Evolutionary conservation across 2,797 vertebrate species (phyloP), one percentile per base, ranked within the genome.

Genomic region (Rhinoraja longicauda): DNA sequence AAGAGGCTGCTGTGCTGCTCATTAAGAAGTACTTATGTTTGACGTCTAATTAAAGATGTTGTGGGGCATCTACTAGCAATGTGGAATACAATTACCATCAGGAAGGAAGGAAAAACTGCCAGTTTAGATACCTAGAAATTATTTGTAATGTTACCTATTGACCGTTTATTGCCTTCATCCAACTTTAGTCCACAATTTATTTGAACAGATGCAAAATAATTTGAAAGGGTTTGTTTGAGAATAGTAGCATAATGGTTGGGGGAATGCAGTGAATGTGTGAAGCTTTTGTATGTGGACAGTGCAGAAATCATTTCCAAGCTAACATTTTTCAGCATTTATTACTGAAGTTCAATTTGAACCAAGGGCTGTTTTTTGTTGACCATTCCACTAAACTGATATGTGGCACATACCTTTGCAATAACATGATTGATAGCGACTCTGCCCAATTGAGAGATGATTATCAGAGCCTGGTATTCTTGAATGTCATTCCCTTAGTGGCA

Each of bases 401-500:
- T 92, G 39, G 10, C 19, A 73, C 70, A 53, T 29, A 13, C 90
- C 73, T 39, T 73, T 45, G 39, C 67, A 75, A 39, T 39, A 75
- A 53, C 26, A 57, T 57, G 12, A 57, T 72, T 92, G 70, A 91
- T 53, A 45, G 67, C 26, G 32, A 15, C 64, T 39, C 67, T 91
- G 19, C 39, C 4, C 90, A 92, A 92, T 92, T 92, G 92, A 92
- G 70, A 53, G 70, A 92, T 73, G 70, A 92, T 92, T 57, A 92
- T 57, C 90, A 92, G 67, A 92, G 70, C 70, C 70, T 57, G 70
- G 90, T 32, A 75, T 39, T 75, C 24, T 29, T 73, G 90, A 92
- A 92, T 53, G 90, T 92, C 70, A 92, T 72, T 92, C 90, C 90
- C 90, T 72, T 19, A 92, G 90, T 73, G 36, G 45, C 90, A 91